These are phyloP conservation scores for Otolemur garnettii DNA, from an alignment of 2,113 vertebrate genomes.

Conservation along the genomic window DNA sequence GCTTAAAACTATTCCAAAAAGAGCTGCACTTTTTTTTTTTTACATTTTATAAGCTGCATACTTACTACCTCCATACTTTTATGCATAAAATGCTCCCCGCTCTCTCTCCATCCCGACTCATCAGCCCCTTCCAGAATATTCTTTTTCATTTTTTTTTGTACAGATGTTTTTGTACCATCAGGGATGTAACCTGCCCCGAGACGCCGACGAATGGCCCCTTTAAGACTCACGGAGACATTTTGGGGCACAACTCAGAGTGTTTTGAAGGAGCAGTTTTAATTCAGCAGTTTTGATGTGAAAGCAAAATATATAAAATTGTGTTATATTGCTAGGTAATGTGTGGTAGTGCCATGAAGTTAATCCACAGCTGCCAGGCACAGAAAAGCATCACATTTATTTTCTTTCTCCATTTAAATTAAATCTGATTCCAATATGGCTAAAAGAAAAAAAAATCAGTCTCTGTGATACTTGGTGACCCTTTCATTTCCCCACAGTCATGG, in stretches of 20 bases:
- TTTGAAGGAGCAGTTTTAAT: constrained; percentile 56
- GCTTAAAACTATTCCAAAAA: neutral
- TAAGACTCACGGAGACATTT: constrained; percentile 14
- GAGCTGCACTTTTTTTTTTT: neutral
- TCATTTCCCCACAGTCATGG: neutral
- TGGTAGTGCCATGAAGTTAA: neutral
- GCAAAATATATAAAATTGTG: constrained; percentile 50
- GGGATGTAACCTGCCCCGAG: neutral
- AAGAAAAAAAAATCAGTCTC: constrained; percentile 37
- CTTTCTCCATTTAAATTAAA: constrained; percentile 45
- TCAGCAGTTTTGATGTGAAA: constrained; percentile 49
- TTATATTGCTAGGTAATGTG: neutral
- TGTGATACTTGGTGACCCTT: constrained; percentile 5
- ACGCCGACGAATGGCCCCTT: neutral
- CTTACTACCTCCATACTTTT: neutral
- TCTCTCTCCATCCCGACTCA: neutral
- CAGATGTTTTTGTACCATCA: neutral
- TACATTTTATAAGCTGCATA: neutral
- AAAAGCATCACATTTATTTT: neutral
- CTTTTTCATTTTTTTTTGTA: neutral
- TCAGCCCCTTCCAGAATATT: neutral
- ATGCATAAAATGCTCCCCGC: neutral
- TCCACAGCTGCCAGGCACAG: neutral
- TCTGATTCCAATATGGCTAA: constrained; percentile 18
- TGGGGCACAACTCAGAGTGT: neutral